Conservation (phyloP, 2,888 invertebrate genomes). For the Apamea anceps region DNA sequence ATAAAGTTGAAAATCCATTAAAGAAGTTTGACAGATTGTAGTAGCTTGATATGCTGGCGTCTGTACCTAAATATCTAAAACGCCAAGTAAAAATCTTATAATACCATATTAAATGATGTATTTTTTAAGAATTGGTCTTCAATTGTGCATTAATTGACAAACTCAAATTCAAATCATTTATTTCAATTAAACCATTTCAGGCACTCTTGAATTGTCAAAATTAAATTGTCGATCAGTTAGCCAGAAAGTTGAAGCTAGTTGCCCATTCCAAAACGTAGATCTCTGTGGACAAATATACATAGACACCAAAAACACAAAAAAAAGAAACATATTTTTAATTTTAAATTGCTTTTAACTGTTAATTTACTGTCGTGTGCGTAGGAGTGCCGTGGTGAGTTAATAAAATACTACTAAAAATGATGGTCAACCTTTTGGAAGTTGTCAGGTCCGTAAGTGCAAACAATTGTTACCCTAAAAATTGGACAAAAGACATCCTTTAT, state of each 20-base stretch:
- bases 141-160: neutral
- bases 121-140: neutral
- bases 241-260: no score
- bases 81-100: neutral
- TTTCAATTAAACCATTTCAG: no score
- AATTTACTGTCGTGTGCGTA: neutral
- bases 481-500: neutral
- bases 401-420: neutral
- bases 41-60: no score
- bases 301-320: neutral
- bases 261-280: no score
- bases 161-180: no score
- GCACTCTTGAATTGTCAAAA: no score
- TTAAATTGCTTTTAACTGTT: neutral
- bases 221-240: no score
- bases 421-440: constrained; percentile 11
- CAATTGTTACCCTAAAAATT: neutral
- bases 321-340: neutral
- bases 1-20: no score
- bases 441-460: constrained; percentile 1
- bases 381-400: neutral
- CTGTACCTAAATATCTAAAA: neutral
- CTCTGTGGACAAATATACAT: no score
- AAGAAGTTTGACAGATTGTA: no score
- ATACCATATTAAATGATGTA: neutral